These are phyloP conservation scores for Lepidocolaptes lacrymiger DNA, from an alignment of 2,797 vertebrate genomes.

Conservation along the genomic window DNA sequence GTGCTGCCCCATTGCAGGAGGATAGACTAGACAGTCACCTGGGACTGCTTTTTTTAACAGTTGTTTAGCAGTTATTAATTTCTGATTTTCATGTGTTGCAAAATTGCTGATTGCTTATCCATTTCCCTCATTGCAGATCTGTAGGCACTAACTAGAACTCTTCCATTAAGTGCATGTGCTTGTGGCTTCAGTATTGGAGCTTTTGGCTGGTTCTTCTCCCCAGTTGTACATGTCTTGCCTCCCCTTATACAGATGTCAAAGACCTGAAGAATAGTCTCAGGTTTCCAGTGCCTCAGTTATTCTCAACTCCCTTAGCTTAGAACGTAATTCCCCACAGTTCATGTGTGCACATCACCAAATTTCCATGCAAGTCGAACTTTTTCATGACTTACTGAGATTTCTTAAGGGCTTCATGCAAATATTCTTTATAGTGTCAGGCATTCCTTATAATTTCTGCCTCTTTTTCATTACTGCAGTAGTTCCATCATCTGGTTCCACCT, in stretches of 20 bases:
- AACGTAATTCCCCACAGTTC: not conserved
- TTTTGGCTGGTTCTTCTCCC: not conserved
- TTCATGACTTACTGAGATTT: not conserved
- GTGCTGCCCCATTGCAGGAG: conserved; percentile 26
- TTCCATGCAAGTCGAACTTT: not conserved
- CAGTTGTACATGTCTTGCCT: not conserved
- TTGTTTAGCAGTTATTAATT: conserved; percentile 26
- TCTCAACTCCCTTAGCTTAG: not conserved
- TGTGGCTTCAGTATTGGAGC: not conserved
- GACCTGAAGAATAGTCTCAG: not conserved
- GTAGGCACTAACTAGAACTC: not conserved
- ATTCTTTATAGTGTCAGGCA: not conserved
- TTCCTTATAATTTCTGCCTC: not conserved
- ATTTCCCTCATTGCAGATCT: not conserved
- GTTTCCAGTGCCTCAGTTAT: not conserved
- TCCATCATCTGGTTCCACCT: not conserved
- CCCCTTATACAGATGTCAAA: not conserved
- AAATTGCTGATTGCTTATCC: not conserved
- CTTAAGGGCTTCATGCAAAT: not conserved
- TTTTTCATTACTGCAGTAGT: not conserved
- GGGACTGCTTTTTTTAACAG: not conserved
- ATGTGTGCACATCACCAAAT: not conserved
- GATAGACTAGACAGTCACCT: not conserved
- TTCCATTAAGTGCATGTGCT: not conserved
- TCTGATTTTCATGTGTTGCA: not conserved